Percentiles rank a stretch among this genome's conserved stretches.
Conservation (phyloP, 2,113 vertebrate species). For the Bubalus kerabau region DNA sequence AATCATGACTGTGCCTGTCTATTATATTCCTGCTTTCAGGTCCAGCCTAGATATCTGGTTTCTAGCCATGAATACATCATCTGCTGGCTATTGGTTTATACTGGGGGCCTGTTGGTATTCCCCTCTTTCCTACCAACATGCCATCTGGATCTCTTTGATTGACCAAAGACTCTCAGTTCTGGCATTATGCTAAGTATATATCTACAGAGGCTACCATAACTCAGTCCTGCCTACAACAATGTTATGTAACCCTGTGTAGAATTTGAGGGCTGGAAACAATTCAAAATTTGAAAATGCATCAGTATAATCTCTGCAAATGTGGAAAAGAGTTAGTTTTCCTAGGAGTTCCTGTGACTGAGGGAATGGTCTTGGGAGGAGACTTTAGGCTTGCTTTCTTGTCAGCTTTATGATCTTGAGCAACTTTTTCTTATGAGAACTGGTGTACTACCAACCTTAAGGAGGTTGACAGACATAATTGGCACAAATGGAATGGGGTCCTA, state of each 20-base stretch:
- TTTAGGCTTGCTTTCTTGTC: background rate
- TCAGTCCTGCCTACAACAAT: background rate
- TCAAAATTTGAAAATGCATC: slow-evolving; percentile 13
- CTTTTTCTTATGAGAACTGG: background rate
- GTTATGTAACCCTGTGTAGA: background rate
- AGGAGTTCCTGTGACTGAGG: background rate
- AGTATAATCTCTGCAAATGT: background rate
- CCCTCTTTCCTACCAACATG: background rate
- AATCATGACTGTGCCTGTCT: background rate
- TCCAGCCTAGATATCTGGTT: background rate
- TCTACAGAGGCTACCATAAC: background rate
- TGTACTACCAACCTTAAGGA: background rate
- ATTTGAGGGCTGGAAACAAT: background rate
- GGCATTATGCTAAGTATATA: background rate
- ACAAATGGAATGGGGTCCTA: background rate
- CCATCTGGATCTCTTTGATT: background rate
- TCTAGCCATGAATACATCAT: background rate
- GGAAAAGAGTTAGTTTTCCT: background rate
- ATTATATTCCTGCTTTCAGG: background rate
- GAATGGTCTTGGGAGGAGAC: background rate
- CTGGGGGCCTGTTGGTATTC: background rate
- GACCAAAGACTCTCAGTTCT: background rate
- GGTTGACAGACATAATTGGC: background rate
- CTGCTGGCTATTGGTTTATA: background rate
- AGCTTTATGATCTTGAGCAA: background rate